Percentiles rank a stretch among this genome's conserved stretches.
phyloP scores from a whole-genome alignment of 2,888 invertebrate genomes.

The Itoplectis maculator region DNA sequence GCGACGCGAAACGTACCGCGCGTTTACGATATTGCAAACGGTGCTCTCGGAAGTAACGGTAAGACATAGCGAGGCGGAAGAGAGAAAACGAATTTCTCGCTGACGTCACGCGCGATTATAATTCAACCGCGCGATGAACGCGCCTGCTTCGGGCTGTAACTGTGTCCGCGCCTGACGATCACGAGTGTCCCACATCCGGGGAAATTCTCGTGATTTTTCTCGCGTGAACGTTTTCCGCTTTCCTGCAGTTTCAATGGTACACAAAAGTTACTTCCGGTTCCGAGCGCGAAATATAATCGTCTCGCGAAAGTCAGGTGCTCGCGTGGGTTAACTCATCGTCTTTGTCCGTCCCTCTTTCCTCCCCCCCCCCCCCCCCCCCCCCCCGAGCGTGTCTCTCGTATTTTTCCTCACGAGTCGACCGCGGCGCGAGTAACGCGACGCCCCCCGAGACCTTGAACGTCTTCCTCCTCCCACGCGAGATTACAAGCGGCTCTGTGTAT shows the following conservation, averaged over 20 bases:
- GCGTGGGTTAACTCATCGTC: slow-evolving; percentile 5
- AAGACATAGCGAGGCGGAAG: not conserved
- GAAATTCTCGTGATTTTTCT: not conserved
- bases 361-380: slow-evolving; percentile 31
- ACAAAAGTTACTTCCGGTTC: slow-evolving; percentile 38
- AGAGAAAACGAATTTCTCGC: slow-evolving; percentile 17
- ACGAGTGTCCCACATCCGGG: slow-evolving; percentile 10
- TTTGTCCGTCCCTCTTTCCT: no score
- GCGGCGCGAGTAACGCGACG: slow-evolving; percentile 74
- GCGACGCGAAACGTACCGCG: not conserved
- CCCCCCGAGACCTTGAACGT: slow-evolving; percentile 77
- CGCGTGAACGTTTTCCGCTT: not conserved
- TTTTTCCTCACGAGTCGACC: slow-evolving; percentile 48
- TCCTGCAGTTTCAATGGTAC: not conserved
- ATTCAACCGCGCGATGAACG: not conserved
- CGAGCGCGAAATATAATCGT: slow-evolving; percentile 22
- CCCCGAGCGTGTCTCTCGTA: slow-evolving; percentile 59
- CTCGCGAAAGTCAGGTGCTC: slow-evolving; percentile 11
- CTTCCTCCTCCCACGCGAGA: slow-evolving; percentile 73
- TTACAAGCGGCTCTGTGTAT: not conserved
- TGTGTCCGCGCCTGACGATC: not conserved
- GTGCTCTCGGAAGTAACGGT: slow-evolving; percentile 1
- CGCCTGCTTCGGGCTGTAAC: no score
- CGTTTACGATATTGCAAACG: slow-evolving; percentile 27
- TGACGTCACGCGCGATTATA: slow-evolving; percentile 29